Base-by-base conservation (phyloP, 2,888 invertebrate species). In the Belgica antarctica region DNA sequence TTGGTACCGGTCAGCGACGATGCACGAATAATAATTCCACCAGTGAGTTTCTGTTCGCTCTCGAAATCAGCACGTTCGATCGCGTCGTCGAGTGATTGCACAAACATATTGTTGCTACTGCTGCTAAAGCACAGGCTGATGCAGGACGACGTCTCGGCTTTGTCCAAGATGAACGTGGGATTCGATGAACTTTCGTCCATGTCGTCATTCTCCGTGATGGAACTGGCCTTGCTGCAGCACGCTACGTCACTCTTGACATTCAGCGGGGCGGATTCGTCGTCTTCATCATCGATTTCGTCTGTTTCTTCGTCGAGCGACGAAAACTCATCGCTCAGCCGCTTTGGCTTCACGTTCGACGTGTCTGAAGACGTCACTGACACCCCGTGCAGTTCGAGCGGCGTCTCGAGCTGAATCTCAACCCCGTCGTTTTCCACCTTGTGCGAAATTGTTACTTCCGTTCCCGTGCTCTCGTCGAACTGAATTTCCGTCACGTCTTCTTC, bases 51-150 rank as follows among this genome's bases (percentile, higher is more conserved):
- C 72, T 80, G 78, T 63, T 80, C 80, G 25, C 75, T 76, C 71
- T 80, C 80, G 72, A 78, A 80, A 72, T 80, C 80, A 7, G 76
- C 75, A n/a, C 80, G 76, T 73, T 80, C 80, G 68, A 80, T 77
- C 71, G 78, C 76, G 34, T 69, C 68, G 74, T 79, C 80, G 77
- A 80, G 79, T 10, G 78, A 78, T 74, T 79, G 77, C 69, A 80
- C 79, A 71, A 59, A 69, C 12, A 80, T 78, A 31, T 77, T 76
- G 59, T 73, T 70, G 69, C 68, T 34, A 71, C 70, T 46, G 68
- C 47, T 22, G 69, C 62, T 71, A 62, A 61, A 61, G 47, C 70
- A 62, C 57, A 71, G 22, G 22, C 62, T 71, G 27, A 41, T 62
- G 47, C 66, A 66, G 19, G 66, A 66, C 28, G 66, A 52, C 4